Conservation (phyloP, 2,797 vertebrate species). For the Cirrhinus mrigala region DNA sequence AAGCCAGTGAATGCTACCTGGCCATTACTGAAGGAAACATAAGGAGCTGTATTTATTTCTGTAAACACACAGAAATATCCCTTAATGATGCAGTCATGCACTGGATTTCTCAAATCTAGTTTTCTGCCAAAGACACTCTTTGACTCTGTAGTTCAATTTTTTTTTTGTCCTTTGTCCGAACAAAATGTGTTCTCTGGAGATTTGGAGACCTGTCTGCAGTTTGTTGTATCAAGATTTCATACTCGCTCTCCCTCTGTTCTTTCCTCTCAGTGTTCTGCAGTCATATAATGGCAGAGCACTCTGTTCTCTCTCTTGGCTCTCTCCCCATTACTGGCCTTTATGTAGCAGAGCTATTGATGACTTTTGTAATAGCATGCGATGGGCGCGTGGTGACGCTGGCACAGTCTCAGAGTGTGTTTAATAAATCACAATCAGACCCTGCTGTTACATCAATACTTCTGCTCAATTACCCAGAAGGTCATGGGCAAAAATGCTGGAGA, state of each 20-base stretch:
- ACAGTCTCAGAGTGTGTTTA: constrained; percentile 95
- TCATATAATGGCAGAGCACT: constrained; percentile 19
- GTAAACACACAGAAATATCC: constrained; percentile 67
- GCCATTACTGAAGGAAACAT: constrained; percentile 72
- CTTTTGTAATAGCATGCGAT: constrained; percentile 98
- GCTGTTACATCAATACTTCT: constrained; percentile 99
- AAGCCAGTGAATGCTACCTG: constrained; percentile 72
- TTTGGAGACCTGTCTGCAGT: constrained; percentile 9
- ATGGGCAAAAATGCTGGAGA: constrained; percentile 43
- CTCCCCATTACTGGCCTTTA: constrained; percentile 42
- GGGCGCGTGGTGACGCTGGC: constrained; percentile 94
- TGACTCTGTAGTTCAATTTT: not conserved
- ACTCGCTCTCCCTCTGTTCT: constrained; percentile 5
- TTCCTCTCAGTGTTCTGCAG: constrained; percentile 25
- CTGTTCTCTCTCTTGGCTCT: constrained; percentile 32
- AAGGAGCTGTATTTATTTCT: constrained; percentile 73
- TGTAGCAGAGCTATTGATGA: constrained; percentile 89
- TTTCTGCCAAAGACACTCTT: not conserved
- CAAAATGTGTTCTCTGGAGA: constrained; percentile 39
- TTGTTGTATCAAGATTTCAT: constrained; percentile 4
- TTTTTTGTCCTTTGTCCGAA: not conserved
- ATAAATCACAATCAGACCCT: constrained; percentile 99
- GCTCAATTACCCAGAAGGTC: constrained; percentile 98
- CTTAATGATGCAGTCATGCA: constrained; percentile 50
- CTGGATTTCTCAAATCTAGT: constrained; percentile 10